Conservation (phyloP, 2,113 vertebrate genomes). For the Calidris pugnax region DNA sequence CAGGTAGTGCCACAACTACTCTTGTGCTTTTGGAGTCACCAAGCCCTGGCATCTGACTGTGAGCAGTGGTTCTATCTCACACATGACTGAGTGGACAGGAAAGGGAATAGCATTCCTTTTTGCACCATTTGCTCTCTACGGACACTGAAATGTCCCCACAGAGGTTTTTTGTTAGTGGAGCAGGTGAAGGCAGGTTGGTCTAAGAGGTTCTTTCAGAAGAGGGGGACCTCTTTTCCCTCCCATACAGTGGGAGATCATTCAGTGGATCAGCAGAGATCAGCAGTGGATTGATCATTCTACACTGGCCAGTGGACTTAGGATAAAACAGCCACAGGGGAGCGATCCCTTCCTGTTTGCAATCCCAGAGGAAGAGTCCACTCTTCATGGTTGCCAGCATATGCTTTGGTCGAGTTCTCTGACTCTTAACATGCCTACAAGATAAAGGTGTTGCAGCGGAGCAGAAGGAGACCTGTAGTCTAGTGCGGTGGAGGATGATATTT, state of each 20-base stretch:
- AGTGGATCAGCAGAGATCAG: too few species aligned
- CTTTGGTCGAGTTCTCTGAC: background rate
- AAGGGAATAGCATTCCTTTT: background rate
- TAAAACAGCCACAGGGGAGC: background rate
- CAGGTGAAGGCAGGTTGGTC: background rate
- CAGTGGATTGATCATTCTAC: rapidly evolving
- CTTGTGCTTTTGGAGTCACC: background rate
- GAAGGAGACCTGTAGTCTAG: background rate
- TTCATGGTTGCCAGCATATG: background rate
- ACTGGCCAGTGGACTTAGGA: rapidly evolving
- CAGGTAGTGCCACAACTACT: background rate
- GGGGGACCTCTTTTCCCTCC: background rate
- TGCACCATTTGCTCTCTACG: background rate
- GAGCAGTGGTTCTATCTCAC: background rate
- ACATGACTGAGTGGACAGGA: background rate
- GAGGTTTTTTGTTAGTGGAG: background rate
- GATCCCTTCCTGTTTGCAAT: background rate
- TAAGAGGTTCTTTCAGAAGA: background rate
- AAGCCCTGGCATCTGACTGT: background rate
- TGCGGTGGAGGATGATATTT: background rate
- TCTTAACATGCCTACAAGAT: background rate
- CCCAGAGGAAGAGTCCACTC: background rate
- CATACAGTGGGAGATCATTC: too few species aligned
- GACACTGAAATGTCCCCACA: background rate
- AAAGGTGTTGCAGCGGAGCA: background rate